Evolutionary conservation across 1,140 invertebrate genomes (phyloP).

Genomic region (Araneus ventricosus): DNA sequence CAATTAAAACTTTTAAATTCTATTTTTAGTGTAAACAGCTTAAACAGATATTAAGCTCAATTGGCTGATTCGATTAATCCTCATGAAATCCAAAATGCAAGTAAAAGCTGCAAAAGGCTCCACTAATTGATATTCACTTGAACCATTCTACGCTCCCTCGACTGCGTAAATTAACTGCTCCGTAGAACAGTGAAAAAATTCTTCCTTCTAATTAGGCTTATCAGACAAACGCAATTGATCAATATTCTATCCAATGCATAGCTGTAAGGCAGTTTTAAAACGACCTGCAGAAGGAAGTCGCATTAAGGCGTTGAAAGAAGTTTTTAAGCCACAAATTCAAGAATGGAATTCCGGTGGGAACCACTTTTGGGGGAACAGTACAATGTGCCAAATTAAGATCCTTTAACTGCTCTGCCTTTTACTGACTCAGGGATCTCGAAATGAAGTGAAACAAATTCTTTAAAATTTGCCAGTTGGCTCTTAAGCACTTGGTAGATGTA

Average conservation of each 20-base stretch:
- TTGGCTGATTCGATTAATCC: no score
- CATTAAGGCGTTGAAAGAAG: neutral
- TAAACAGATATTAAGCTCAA: no score
- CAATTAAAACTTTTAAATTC: no score
- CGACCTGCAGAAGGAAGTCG: neutral
- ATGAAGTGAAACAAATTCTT: neutral
- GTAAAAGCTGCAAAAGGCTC: neutral
- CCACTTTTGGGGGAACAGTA: neutral
- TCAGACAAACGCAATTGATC: neutral
- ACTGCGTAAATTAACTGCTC: neutral
- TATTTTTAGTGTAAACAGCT: no score
- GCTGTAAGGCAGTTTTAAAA: neutral
- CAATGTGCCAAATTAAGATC: slow-evolving; percentile 20
- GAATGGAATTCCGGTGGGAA: neutral
- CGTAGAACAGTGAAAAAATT: neutral
- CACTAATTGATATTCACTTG: neutral
- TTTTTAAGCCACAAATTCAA: neutral
- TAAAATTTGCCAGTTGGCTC: neutral
- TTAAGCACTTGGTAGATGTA: neutral
- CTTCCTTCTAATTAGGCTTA: slow-evolving; percentile 23
- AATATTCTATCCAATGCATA: neutral
- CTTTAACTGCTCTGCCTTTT: neutral
- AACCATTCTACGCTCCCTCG: neutral
- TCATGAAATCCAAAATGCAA: neutral
- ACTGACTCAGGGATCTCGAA: neutral